phyloP scores from a whole-genome alignment of 2,888 invertebrate genomes.

The Siphlonurus alternatus region DNA sequence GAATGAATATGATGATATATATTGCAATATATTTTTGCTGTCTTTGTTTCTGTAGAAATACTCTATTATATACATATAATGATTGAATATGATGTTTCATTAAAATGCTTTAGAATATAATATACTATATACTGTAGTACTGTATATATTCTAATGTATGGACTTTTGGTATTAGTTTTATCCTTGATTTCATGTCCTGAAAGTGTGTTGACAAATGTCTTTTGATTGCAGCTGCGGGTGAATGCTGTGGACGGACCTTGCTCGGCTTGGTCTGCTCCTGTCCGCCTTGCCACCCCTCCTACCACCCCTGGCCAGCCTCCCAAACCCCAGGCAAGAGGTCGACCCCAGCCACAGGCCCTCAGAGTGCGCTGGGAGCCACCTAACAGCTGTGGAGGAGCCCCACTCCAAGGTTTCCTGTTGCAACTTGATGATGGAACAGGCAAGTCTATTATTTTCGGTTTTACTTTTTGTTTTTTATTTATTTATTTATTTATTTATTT shows the following conservation, averaged over 20 bases:
- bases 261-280: constrained; percentile 67
- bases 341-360: constrained; percentile 63
- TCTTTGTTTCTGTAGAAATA: no score
- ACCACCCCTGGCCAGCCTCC: constrained; percentile 63
- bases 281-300: constrained; percentile 58
- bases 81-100: no score
- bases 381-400: constrained; percentile 53
- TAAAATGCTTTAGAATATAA: no score
- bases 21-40: no score
- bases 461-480: background rate
- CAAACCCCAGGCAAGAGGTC: constrained; percentile 62
- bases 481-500: background rate
- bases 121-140: no score
- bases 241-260: constrained; percentile 62
- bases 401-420: constrained; percentile 46
- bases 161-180: no score
- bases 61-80: no score
- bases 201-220: no score
- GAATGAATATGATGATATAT: no score
- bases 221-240: constrained; percentile 42
- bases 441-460: constrained; percentile 9
- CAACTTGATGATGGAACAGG: constrained; percentile 47
- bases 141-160: no score
- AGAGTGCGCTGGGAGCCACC: constrained; percentile 72
- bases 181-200: no score